Base-by-base conservation (phyloP, 2,888 invertebrate species). In the Cryptosula pallasiana region DNA sequence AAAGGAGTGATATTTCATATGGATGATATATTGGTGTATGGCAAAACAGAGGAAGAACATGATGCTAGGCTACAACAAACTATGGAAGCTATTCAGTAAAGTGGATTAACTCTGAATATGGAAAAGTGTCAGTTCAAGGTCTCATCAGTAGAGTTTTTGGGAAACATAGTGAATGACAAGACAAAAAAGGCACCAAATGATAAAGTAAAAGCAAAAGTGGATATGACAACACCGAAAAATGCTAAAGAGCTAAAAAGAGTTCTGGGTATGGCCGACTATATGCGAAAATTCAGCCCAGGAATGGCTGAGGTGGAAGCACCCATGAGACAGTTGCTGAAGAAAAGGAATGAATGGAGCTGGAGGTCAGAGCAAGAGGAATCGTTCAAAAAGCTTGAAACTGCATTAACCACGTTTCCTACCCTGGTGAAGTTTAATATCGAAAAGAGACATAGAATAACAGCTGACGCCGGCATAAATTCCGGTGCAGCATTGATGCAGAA, bases 281-380 rank as follows among this genome's bases (percentile, higher is more conserved):
- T 77, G 32, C 54, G 72, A 32, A 29, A 71, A 58, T 76, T 73
- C 71, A 75, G 74, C 16, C 76, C 75, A 2, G 75, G 73, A 16
- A 55, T 76, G 73, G 73, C 75, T 13, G 71, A 69, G 1, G 73
- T 74, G 1, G 73, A 74, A 20, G 72, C 69, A 13, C 76, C 75
- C 23, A 55, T 77, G 2, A 27, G 76, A 73, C 32, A 32, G 27
- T 69, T 75, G 25, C 29, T 75, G 27, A 74, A 70, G 32, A 71
- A 72, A 23, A 74, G 75, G 16, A 57, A 34, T 1, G 27, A 32
- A 1, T 74, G 71, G 69, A 5, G 13, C 13, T 74, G 73, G 73
- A 13, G 23, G 25, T 35, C 55, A 1, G 63, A 69, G 58, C 74
- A 73, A n/a, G 34, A 20, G 29, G 23, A 71, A 27, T 55, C 73